Base-by-base conservation (phyloP, 2,888 invertebrate genomes). In the Craniophora ligustri region DNA sequence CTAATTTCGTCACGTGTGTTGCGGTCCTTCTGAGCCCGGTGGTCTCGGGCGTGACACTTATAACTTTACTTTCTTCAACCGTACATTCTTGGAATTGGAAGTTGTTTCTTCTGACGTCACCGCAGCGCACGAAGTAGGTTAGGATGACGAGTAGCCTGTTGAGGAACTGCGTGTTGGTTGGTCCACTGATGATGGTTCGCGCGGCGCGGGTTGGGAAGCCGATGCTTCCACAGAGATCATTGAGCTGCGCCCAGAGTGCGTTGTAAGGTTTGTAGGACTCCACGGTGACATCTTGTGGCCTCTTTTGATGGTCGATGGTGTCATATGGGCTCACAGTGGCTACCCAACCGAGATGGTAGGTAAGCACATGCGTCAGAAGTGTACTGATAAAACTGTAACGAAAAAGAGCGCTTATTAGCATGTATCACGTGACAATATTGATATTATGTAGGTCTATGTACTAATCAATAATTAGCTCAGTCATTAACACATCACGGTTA, bases 291-390 rank as follows among this genome's bases (percentile, higher is more conserved):
- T 72, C 54, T 8, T 62, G 34, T 2, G 65, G 48, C 79, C 95
- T 95, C 23, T 75, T 64, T n/a, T 77, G 77, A 10, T 81, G 78
- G 45, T 87, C 87, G 32, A 86, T 69, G 51, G 83, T 82, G 51
- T 91, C 93, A 75, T 92, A 93, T 0, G 94, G 93, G 62, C 93
- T 93, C 11, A 97, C 96, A 0, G 98, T 97, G 21, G 96, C 95
- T 49, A 98, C 97, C 98, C 98, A 98, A 13, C 98, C 98, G 30
- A 98, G 94, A 84, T 98, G 98, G 86, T 98, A 96, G 0, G 98
- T 98, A 45, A 98, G 91, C 38, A 98, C 96, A 60, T 97, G 97
- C 5, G 98, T 98, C 44, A 98, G 86, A 61, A 98, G 94, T 14
- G 97, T 98, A 85, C 98, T 98, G 79, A 98, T 95, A 88, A 98